phyloP scores from a whole-genome alignment of 2,797 vertebrate genomes.

The Enteromius paludinosus region DNA sequence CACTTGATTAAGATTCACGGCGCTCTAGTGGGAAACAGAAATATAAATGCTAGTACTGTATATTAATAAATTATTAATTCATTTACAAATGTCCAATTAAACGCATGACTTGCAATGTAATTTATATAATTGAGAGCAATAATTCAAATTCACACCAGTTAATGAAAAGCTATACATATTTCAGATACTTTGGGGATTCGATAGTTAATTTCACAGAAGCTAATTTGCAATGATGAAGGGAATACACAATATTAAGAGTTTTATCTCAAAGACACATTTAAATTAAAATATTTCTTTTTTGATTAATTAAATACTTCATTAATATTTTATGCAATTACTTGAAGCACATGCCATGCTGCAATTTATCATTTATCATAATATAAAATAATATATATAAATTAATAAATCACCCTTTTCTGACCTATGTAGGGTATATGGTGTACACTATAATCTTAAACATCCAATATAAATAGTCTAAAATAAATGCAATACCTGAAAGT shows the following conservation, averaged over 20 bases:
- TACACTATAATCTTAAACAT: not conserved
- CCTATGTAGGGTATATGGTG: not conserved
- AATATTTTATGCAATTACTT: not conserved
- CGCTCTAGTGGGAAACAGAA: constrained; percentile 54
- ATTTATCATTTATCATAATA: not conserved
- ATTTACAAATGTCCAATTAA: constrained; percentile 82
- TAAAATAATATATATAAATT: not conserved
- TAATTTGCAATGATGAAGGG: constrained; percentile 65
- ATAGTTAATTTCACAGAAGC: constrained; percentile 65
- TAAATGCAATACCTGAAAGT: not conserved
- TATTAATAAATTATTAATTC: constrained; percentile 82
- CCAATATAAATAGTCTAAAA: not conserved
- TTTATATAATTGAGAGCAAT: constrained; percentile 82
- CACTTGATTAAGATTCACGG: not conserved
- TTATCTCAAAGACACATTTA: constrained; percentile 16
- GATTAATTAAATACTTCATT: not conserved
- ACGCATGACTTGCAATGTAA: constrained; percentile 80
- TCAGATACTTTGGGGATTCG: constrained; percentile 73
- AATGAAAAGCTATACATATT: constrained; percentile 81
- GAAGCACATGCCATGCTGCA: not conserved
- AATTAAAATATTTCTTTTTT: not conserved
- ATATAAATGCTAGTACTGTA: constrained; percentile 77
- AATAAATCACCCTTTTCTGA: not conserved
- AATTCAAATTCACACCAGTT: constrained; percentile 78
- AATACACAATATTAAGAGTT: constrained; percentile 33